Conservation (phyloP, 2,797 vertebrate genomes). For the Gadopsis marmoratus region DNA sequence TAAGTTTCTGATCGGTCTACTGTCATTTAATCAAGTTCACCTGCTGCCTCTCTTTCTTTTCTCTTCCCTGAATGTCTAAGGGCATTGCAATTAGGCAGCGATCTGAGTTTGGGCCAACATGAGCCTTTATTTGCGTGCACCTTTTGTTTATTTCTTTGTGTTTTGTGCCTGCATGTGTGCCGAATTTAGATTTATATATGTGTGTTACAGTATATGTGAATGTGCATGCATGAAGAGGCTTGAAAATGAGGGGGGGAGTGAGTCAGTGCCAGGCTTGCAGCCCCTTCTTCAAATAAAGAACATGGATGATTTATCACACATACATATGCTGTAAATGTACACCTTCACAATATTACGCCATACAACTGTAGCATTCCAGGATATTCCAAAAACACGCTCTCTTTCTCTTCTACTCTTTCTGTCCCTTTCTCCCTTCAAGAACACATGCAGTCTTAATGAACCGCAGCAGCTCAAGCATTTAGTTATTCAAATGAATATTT, state of each 20-base stretch:
- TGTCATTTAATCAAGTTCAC: neutral
- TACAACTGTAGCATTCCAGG: constrained; percentile 13
- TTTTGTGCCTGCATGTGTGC: neutral
- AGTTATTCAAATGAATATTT: constrained; percentile 58
- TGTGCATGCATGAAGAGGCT: neutral
- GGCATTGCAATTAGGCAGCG: neutral
- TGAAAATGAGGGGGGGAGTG: neutral
- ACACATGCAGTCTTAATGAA: constrained; percentile 43
- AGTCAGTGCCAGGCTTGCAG: constrained; percentile 5
- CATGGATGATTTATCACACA: neutral
- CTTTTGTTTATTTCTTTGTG: constrained; percentile 2
- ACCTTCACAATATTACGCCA: neutral
- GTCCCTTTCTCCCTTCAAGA: constrained; percentile 23
- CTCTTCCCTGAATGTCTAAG: neutral
- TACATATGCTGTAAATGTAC: neutral
- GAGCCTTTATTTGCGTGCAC: neutral
- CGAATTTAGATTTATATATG: neutral
- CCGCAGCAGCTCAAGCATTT: constrained; percentile 46
- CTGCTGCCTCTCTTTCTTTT: neutral
- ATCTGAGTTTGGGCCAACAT: neutral
- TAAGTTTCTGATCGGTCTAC: neutral
- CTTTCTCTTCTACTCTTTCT: constrained; percentile 9
- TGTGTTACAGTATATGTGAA: neutral
- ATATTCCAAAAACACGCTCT: constrained; percentile 17
- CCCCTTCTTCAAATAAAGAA: neutral